A percentile compares a stretch with the other conserved stretches of the same genome.
Conservation (phyloP, 2,797 vertebrate species). For the Microctenopoma lineatum region DNA sequence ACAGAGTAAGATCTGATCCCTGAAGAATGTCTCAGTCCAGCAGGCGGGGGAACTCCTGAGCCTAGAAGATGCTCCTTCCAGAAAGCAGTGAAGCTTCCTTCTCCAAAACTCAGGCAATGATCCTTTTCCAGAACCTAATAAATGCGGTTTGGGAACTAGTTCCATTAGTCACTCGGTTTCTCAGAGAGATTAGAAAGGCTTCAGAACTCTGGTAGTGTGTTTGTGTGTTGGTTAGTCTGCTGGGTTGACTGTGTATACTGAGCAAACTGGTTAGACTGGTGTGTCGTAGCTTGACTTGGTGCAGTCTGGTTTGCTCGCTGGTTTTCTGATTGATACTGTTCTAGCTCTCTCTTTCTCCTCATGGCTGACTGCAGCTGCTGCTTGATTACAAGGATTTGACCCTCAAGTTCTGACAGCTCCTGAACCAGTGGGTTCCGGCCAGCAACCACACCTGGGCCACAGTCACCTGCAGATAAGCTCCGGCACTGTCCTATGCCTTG, state of each 20-base stretch:
- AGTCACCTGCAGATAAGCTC: constrained; percentile 57
- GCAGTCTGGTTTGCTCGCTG: constrained; percentile 81
- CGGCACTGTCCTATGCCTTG: constrained; percentile 49
- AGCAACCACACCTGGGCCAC: constrained; percentile 57
- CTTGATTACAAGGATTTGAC: constrained; percentile 93
- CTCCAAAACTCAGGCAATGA: constrained; percentile 36
- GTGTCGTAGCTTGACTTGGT: constrained; percentile 54
- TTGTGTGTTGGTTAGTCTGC: constrained; percentile 78
- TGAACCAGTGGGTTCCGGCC: constrained; percentile 87
- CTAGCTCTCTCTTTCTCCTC: constrained; percentile 93
- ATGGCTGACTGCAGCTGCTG: constrained; percentile 94
- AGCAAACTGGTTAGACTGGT: constrained; percentile 71
- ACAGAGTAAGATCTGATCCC: constrained; percentile 32
- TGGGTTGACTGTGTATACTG: constrained; percentile 71
- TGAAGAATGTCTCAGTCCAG: constrained; percentile 34
- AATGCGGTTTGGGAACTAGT: constrained; percentile 36
- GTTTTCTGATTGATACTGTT: constrained; percentile 87
- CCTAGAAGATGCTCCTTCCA: constrained; percentile 24
- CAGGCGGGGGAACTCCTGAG: constrained; percentile 27
- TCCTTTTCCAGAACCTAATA: constrained; percentile 14
- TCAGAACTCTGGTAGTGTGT: constrained; percentile 72
- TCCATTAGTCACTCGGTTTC: constrained; percentile 25
- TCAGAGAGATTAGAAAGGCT: constrained; percentile 30
- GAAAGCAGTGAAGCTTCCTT: constrained; percentile 27
- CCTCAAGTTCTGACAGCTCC: constrained; percentile 93